These are phyloP conservation scores for Spea hammondii DNA, from an alignment of 2,797 vertebrate species.

Conservation along the genomic window DNA sequence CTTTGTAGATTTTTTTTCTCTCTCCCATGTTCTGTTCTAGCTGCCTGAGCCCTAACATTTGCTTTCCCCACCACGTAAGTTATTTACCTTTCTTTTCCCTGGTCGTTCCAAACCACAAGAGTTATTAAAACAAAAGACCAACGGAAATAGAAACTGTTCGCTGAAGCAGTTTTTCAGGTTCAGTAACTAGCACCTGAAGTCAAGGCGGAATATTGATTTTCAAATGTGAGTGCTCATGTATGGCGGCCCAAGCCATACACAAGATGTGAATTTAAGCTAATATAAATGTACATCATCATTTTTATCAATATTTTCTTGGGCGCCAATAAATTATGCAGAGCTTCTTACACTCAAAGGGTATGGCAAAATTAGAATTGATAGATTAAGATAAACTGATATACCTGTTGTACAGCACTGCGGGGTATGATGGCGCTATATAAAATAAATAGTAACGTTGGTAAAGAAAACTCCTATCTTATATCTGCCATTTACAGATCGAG, in stretches of 20 bases:
- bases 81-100: conserved; percentile 32
- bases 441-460: too few relatives aligned
- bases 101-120: conserved; percentile 2
- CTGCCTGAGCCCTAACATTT: conserved; percentile 10
- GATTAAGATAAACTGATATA: too few relatives aligned
- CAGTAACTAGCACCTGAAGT: background rate
- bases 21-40: background rate
- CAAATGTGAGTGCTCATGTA: conserved; percentile 1
- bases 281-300: too few relatives aligned
- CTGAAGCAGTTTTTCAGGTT: conserved; percentile 41
- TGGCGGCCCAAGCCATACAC: background rate
- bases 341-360: too few relatives aligned
- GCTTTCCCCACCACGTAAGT: background rate
- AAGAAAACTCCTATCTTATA: too few relatives aligned
- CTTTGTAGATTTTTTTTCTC: background rate
- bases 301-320: too few relatives aligned
- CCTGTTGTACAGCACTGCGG: too few relatives aligned
- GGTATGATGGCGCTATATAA: too few relatives aligned
- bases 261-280: too few relatives aligned
- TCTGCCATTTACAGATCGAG: too few relatives aligned
- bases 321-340: too few relatives aligned
- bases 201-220: background rate
- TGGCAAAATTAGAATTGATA: too few relatives aligned
- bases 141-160: conserved; percentile 5
- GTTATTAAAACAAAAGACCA: conserved; percentile 35